Base-by-base conservation (phyloP, 2,888 invertebrate species). In the Sylvicola cinctus region DNA sequence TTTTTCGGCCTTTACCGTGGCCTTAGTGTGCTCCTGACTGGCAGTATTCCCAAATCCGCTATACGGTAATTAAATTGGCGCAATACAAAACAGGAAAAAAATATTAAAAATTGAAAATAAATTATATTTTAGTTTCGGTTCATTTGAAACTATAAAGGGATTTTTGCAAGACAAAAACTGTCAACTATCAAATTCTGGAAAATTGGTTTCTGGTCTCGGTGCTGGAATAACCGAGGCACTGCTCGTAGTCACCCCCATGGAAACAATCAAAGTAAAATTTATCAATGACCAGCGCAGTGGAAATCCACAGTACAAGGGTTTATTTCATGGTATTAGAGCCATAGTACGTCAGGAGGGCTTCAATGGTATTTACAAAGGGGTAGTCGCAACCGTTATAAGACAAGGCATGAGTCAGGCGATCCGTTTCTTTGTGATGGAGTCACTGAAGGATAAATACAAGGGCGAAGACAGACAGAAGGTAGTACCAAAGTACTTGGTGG, bases 391-490 rank as follows among this genome's bases (percentile, higher is more conserved):
- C 0, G 81, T 98, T 40, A 69, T 96, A 58, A 99, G 98, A 58
- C 98, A 98, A 58, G 96, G 98, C 40, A 83, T 84, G 34, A 98
- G 99, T 63, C 98, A 98, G 60, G 96, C 96, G 1, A 96, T 98
- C 41, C 66, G 98, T 28, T 98, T 98, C 65, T 98, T 78, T 57
- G 90, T 93, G 17, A 80, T 98, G 78, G 96, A 98, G 61, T 80
- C 90, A 0, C 63, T 87, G 10, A 87, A 96, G 52, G 90, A 95
- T 49, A 65, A 76, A 68, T 91, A 90, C 55, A 73, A 78, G 51
- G 87, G 81, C 3, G 88, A 78, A 2, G 91, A 95, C 55, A 68
- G 71, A 26, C 72, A 69, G 43, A 83, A 80, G 54, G 66, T 59
- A 2, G 83, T 95, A 41, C 93, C 93, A 15, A 91, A 90, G 50